Evolutionary conservation across 2,113 vertebrate genomes (phyloP), one percentile per base, ranked within the genome.

Genomic region (Cyprinodon brontotheroides): DNA sequence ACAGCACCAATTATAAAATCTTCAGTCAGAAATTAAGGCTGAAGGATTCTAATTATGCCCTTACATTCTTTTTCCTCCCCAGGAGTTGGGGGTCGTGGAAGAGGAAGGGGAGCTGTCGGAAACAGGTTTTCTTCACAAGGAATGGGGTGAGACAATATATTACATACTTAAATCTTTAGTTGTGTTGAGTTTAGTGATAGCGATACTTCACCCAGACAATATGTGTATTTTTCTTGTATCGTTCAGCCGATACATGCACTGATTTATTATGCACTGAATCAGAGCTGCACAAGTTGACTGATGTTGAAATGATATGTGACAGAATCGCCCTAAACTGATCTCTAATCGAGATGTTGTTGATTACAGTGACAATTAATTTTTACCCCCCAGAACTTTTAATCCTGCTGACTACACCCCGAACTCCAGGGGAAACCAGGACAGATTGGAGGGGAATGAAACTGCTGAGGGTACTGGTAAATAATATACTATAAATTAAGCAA

Each of bases 51-150:
- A 37, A 20, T 68, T 45, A 53, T 29, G 10, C 10, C 0, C 8
- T 48, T 12, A 22, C 84, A 62, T 79, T 70, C 11, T 74, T 41
- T 5, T 68, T 85, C 38, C 79, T 90, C 22, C 47, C 65, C 78
- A 98, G 97, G 96, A 73, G 94, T 89, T 89, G 96, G 90, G 39
- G 93, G 91, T 82, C 94, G 95, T 80, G 96, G 95, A 77, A 94
- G 96, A 95, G 97, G 96, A 80, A 95, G 96, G 94, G 97, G 95
- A 92, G 87, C 93, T 90, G 93, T 86, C 43, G 97, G 95, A 84
- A 96, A 94, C 93, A 95, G 96, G 91, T 96, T 98, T 93, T 96
- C 96, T 90, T 89, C 94, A 72, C 97, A 97, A 93, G 96, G 95
- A 93, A 97, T 99, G 94, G 97, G 97, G 98, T 99, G 95, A 95